These are phyloP conservation scores for Andrena marginata DNA, from an alignment of 2,888 invertebrate species.

Conservation along the genomic window DNA sequence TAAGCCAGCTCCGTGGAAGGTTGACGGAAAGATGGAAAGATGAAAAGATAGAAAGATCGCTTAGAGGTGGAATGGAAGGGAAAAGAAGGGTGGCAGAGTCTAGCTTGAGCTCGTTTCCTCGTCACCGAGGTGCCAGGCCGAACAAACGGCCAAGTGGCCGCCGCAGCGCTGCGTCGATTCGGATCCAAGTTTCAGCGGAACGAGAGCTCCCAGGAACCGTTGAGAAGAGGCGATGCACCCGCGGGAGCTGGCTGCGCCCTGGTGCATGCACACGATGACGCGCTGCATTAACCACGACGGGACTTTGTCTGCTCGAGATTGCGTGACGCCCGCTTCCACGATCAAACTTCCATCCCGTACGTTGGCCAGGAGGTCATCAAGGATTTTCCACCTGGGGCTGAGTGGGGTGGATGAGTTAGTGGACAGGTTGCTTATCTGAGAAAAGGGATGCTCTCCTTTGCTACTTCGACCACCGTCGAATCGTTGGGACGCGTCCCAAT, in stretches of 20 bases:
- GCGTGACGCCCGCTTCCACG: slow-evolving; percentile 40
- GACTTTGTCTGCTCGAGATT: slow-evolving; percentile 50
- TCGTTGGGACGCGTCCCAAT: not conserved
- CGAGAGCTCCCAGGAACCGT: not conserved
- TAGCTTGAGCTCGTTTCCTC: slow-evolving; percentile 17
- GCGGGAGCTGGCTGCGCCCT: slow-evolving; percentile 24
- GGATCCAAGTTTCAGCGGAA: slow-evolving; percentile 31
- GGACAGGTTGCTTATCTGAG: not conserved
- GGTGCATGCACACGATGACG: slow-evolving; percentile 46
- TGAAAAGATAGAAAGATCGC: not conserved
- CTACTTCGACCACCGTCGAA: not conserved
- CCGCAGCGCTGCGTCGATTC: slow-evolving; percentile 20
- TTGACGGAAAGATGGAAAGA: no score
- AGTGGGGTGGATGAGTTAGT: not conserved
- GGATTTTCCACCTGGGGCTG: slow-evolving; percentile 23
- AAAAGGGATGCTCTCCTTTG: slow-evolving; percentile 7
- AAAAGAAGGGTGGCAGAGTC: not conserved
- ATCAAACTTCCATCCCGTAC: slow-evolving; percentile 45
- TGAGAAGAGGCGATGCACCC: slow-evolving; percentile 17
- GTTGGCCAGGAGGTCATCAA: slow-evolving; percentile 34
- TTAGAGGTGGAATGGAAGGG: slow-evolving; percentile 28
- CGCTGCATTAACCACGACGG: slow-evolving; percentile 58
- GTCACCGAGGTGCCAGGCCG: not conserved
- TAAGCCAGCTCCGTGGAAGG: not conserved
- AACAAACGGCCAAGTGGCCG: slow-evolving; percentile 45